Evolutionary conservation across 2,797 vertebrate species (phyloP).

Genomic region (Oryzias dopingdopingensis): DNA sequence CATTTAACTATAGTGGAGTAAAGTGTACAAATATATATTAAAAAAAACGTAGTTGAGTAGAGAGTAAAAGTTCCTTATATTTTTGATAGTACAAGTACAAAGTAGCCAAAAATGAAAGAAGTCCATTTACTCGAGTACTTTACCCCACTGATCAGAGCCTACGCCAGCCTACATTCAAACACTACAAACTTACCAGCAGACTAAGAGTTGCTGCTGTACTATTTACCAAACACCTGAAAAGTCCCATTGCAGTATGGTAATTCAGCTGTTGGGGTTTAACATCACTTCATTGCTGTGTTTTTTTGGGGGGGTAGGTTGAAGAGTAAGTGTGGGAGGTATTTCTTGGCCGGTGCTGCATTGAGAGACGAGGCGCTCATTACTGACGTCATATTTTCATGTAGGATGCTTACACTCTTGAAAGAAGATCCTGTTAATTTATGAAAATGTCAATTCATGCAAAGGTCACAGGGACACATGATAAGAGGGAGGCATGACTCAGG

Average conservation of each 20-base stretch:
- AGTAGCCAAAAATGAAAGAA: no score
- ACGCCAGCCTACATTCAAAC: conserved; percentile 40
- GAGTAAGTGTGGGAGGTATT: conserved; percentile 53
- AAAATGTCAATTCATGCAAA: conserved; percentile 38
- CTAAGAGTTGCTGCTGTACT: background rate
- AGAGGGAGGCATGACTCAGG: background rate
- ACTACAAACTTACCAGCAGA: conserved; percentile 51
- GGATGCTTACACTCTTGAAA: background rate
- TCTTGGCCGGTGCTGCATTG: conserved; percentile 20
- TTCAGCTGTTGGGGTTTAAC: conserved; percentile 39
- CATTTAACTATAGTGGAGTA: no score
- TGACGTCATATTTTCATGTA: conserved; percentile 23
- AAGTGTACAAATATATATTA: no score
- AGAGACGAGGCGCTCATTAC: conserved; percentile 8
- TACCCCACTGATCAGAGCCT: background rate
- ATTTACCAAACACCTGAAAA: conserved; percentile 14
- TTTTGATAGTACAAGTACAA: no score
- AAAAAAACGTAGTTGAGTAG: no score
- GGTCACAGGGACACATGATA: conserved; percentile 5
- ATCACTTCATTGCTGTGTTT: conserved; percentile 3
- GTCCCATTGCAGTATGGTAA: conserved; percentile 50
- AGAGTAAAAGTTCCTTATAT: no score
- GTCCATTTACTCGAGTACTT: no score
- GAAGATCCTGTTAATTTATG: background rate
- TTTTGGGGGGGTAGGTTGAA: conserved; percentile 9